Conservation (phyloP, 2,888 invertebrate species). For the Atherix ibis region DNA sequence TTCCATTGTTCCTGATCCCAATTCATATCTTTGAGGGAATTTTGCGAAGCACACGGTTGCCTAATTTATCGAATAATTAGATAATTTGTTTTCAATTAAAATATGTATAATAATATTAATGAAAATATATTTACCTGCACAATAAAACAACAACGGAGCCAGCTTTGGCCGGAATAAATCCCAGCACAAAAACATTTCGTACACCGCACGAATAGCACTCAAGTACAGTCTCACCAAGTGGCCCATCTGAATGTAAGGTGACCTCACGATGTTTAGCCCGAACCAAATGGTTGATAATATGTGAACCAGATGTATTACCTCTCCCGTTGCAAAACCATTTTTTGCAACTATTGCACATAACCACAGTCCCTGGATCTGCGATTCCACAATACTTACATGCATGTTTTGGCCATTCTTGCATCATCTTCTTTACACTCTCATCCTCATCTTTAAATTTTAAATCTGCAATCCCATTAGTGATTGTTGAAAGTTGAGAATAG, state of each 20-base stretch:
- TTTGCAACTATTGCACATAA: conserved; percentile 95
- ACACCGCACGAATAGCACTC: conserved; percentile 99
- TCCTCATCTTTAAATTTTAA: conserved; percentile 92
- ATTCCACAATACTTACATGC: conserved; percentile 99
- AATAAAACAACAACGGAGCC: conserved; percentile 94
- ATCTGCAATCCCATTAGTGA: conserved; percentile 65
- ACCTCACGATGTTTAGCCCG: conserved; percentile 99
- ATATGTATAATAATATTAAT: neutral
- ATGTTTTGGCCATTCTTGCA: conserved; percentile 79
- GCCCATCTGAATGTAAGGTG: conserved; percentile 91
- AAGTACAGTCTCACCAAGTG: conserved; percentile 90
- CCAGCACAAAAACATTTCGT: conserved; percentile 93
- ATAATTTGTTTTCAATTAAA: too few relatives aligned
- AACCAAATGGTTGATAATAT: conserved; percentile 97
- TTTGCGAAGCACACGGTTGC: conserved; percentile 96
- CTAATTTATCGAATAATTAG: conserved; percentile 25
- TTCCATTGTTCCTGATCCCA: conserved; percentile 99
- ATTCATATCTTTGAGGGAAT: conserved; percentile 95
- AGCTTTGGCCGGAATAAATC: conserved; percentile 98
- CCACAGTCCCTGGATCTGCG: conserved; percentile 92
- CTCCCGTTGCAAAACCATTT: conserved; percentile 99
- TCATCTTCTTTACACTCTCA: conserved; percentile 75
- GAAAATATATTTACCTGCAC: conserved; percentile 48
- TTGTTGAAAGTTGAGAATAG: conserved; percentile 47
- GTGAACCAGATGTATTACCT: conserved; percentile 94